Evolutionary conservation across 2,797 vertebrate species (phyloP), one percentile per base, ranked within the genome.

Genomic region (Tinamus major): DNA sequence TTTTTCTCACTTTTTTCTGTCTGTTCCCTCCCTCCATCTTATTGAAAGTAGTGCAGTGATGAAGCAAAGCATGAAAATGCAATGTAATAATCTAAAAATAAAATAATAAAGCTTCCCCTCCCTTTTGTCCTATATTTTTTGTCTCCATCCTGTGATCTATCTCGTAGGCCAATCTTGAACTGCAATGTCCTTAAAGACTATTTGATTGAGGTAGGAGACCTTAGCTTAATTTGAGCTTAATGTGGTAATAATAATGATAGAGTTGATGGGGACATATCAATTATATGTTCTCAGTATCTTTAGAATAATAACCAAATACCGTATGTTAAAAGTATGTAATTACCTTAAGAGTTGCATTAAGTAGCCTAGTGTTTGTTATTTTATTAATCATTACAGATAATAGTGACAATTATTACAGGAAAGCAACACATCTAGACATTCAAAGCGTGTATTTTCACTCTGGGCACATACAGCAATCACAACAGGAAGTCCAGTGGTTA

Each of bases 391-490:
- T 44, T 85, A 74, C 79, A 39, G 46, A 53, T 59, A 72, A 87
- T 63, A 88, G 71, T 94, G 72, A 76, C 71, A 87, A 77, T 79
- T 79, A 29, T 62, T 94, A 78, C 9, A 92, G 78, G 71, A 93
- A 90, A 56, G 23, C 17, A n/a, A 33, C 6, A 15, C 27, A 14
- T 86, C 56, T 64, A 46, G 41, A n/a, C 53, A 70, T 42, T 29
- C 68, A 87, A 92, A 87, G 53, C 11, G 15, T 62, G 61, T 62
- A 62, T 84, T 95, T 93, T 92, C 58, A 85, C 59, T 19, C 10
- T 76, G 35, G 27, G 56, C 49, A 29, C 74, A 79, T 90, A 46
- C 23, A 23, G 27, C 70, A 79, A 92, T 42, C 20, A 23, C 18
- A 77, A 19, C 26, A 39, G 39, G 76, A 67, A 63, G 78, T 91